Percentiles rank a stretch among this genome's conserved stretches.
phyloP scores from a whole-genome alignment of 2,113 vertebrate genomes.

The Cichladusa arquata region DNA sequence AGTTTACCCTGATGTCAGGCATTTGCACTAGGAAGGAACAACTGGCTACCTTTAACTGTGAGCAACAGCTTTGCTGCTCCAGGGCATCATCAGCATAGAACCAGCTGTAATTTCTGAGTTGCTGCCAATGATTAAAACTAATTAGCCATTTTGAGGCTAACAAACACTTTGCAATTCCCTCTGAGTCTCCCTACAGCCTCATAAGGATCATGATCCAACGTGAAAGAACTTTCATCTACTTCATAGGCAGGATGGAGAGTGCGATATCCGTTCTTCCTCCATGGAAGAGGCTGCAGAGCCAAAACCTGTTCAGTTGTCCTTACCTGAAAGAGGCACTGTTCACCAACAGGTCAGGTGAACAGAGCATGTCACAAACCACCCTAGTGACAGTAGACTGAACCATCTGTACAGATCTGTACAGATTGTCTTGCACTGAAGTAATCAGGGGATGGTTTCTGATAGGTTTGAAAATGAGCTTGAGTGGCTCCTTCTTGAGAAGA shows the following conservation, averaged over 20 bases:
- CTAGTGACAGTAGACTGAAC: background rate
- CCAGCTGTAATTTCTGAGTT: background rate
- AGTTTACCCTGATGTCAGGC: background rate
- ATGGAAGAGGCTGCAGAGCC: background rate
- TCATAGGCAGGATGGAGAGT: background rate
- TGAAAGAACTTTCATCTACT: background rate
- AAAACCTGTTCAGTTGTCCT: background rate
- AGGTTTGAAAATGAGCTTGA: background rate
- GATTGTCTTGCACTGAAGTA: background rate
- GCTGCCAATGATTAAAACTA: constrained; percentile 30
- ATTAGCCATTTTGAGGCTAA: background rate
- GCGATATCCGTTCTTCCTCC: background rate
- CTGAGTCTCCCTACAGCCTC: background rate
- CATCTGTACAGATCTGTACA: background rate
- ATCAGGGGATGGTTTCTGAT: fast-evolving
- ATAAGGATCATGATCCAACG: background rate
- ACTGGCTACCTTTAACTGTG: background rate
- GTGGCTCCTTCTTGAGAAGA: background rate
- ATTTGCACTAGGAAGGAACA: background rate
- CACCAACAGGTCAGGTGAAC: background rate
- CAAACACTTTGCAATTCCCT: background rate
- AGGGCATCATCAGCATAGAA: background rate
- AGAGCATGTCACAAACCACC: background rate
- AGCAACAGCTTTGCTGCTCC: constrained; percentile 14
- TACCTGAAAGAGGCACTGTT: background rate